Base-by-base conservation (phyloP, 2,888 invertebrate genomes). In the Ochlodes sylvanus region DNA sequence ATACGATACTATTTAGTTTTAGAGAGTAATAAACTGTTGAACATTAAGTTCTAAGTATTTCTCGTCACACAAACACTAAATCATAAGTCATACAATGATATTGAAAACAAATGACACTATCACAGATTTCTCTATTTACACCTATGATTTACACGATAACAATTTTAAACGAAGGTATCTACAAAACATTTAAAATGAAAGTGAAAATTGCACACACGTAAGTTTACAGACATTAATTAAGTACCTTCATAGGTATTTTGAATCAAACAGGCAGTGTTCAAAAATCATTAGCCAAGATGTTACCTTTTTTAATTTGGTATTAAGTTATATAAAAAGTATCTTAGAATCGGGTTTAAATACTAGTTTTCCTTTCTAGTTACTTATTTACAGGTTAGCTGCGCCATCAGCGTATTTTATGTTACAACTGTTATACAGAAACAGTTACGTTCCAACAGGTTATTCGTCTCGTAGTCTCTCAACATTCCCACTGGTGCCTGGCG, bases 401-500 rank as follows among this genome's bases (percentile, higher is more conserved):
- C n/a, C n/a, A 27, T 2, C 27, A 4, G 27, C 27, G 5, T 27
- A 27, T 27, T 27, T 2, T 27, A 5, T 27, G 27, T 27, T 27
- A 27, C 27, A 27, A 27, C 27, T 27, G 27, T 27, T 27, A 27
- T 5, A 4, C 27, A 27, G 3, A 27, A 27, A 27, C 27, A 27
- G 27, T 27, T 27, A 4, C 27, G 7, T 6, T 57, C 7, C 19
- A 12, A 14, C 38, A 7, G 19, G 14, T 72, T 73, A 72, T 50
- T 73, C 72, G 32, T 88, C 88, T 55, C 83, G 82, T 68, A 93
- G 72, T 72, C 92, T 85, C 75, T 89, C 85, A 1, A 92, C 91
- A 70, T 92, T 91, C 4, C 92, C 92, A 63, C 88, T 92, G 9
- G 82, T 83, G 0, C 93, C 92, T 1, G 89, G 86, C 3, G 88